Evolutionary conservation across 2,888 invertebrate genomes (phyloP).

Genomic region (Drosophila recens): DNA sequence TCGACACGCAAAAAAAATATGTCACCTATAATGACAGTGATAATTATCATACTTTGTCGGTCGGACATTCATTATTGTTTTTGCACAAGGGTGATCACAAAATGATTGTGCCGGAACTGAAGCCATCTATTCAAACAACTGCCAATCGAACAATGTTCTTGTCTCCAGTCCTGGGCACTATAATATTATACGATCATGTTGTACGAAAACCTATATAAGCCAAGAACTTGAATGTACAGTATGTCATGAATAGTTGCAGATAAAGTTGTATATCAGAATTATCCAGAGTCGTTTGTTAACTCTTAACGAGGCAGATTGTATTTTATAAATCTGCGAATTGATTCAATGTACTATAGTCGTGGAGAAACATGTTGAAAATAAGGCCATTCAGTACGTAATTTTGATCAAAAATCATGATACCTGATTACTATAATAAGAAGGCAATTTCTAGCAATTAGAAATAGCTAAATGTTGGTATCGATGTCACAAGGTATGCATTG

Average conservation of each 20-base stretch:
- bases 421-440: no score
- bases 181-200: constrained; percentile 91
- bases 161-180: constrained; percentile 89
- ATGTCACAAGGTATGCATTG: no score
- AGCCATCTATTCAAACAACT: constrained; percentile 87
- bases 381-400: no score
- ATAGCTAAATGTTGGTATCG: no score
- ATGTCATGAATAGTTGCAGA: not conserved
- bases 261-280: not conserved
- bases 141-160: constrained; percentile 88
- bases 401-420: no score
- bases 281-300: no score
- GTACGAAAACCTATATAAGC: constrained; percentile 26
- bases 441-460: no score
- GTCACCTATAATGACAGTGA: constrained; percentile 90
- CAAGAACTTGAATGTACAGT: not conserved
- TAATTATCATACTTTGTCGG: constrained; percentile 87
- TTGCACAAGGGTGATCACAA: constrained; percentile 92
- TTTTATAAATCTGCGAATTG: no score
- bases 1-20: constrained; percentile 91
- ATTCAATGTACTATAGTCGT: no score
- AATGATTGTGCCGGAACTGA: constrained; percentile 90
- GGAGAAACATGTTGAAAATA: no score
- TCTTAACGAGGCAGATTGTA: no score
- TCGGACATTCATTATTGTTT: constrained; percentile 87